These are phyloP conservation scores for Etheostoma nigrum DNA, from an alignment of 2,797 vertebrate genomes.

Conservation along the genomic window DNA sequence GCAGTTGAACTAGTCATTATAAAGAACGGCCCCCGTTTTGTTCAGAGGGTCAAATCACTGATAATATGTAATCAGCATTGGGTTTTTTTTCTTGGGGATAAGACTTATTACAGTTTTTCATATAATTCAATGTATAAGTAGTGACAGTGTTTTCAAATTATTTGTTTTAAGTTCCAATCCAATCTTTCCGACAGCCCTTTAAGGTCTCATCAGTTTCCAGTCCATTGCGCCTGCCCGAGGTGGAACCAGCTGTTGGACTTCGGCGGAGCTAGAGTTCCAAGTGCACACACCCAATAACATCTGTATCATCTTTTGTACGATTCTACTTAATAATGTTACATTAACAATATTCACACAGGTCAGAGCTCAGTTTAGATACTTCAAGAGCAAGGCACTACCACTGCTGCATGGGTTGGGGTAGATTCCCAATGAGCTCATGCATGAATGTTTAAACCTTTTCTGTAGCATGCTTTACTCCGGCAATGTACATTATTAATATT, in stretches of 20 bases:
- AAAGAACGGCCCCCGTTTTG: too few relatives aligned
- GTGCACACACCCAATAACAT: constrained; percentile 44
- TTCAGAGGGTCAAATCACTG: not conserved
- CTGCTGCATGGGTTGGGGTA: not conserved
- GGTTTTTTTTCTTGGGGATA: not conserved
- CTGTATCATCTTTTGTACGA: constrained; percentile 35
- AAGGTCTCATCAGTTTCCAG: constrained; percentile 20
- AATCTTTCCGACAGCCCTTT: not conserved
- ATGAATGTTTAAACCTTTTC: not conserved
- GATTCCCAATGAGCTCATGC: not conserved
- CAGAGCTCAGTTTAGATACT: not conserved
- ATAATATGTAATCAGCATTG: not conserved
- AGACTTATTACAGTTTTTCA: not conserved
- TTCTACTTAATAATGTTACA: not conserved
- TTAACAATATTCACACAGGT: too few relatives aligned
- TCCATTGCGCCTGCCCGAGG: constrained; percentile 61
- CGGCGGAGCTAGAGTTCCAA: constrained; percentile 26
- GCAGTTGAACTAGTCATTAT: too few relatives aligned
- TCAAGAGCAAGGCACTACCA: not conserved
- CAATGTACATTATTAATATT: not conserved
- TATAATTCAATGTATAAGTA: too few relatives aligned
- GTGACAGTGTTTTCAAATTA: too few relatives aligned
- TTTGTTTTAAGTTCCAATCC: rapidly evolving
- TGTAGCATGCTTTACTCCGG: not conserved
- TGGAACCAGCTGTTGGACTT: constrained; percentile 60